phyloP scores from a whole-genome alignment of 92 coral and sea anemone genomes.

The Muricea muricata region DNA sequence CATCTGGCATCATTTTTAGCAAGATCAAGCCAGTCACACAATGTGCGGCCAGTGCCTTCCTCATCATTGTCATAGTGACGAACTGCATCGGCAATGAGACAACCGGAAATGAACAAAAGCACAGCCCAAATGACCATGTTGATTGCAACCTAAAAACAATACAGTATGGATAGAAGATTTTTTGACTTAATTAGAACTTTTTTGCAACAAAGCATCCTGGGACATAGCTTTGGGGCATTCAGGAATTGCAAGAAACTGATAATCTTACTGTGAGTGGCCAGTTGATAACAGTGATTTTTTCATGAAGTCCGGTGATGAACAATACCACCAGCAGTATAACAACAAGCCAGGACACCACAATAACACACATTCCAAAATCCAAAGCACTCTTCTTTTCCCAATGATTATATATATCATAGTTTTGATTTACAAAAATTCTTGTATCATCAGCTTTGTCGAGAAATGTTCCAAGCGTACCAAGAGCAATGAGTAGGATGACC shows the following conservation, averaged over 20 bases:
- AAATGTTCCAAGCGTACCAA: neutral
- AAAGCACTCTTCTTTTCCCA: constrained; percentile 8
- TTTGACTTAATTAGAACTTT: too few relatives aligned
- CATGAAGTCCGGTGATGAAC: constrained; percentile 32
- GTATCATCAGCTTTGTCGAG: neutral
- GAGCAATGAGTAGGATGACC: neutral
- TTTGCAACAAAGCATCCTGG: too few relatives aligned
- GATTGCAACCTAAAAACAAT: constrained; percentile 20
- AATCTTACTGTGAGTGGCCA: constrained; percentile 28
- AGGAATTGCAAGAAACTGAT: neutral
- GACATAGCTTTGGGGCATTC: too few relatives aligned
- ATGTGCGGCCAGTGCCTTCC: neutral
- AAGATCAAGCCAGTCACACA: neutral
- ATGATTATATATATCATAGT: neutral
- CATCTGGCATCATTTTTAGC: neutral
- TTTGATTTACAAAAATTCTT: too few relatives aligned
- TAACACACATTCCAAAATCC: neutral
- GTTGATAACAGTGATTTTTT: constrained; percentile 10
- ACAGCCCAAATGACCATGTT: constrained; percentile 9
- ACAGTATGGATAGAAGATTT: too few relatives aligned
- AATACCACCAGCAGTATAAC: neutral
- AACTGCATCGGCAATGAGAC: neutral
- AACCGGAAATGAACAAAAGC: neutral
- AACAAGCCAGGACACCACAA: constrained; percentile 10
- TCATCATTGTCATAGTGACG: neutral